phyloP scores from a whole-genome alignment of 2,797 vertebrate species.

The Chelonia mydas region DNA sequence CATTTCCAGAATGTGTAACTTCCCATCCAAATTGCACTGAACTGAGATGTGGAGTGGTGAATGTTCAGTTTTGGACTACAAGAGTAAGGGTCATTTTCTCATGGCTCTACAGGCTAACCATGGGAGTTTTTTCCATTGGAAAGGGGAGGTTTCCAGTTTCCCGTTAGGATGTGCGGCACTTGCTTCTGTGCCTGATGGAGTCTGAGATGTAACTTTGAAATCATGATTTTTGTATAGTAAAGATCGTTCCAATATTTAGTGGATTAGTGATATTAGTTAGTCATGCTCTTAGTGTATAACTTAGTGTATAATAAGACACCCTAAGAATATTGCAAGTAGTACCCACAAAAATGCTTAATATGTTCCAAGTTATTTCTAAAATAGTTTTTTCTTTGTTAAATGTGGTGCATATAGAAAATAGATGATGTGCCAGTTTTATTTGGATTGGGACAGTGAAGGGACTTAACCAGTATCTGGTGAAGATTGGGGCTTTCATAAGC shows the following conservation, averaged over 20 bases:
- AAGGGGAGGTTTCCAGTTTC: background rate
- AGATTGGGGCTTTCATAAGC: background rate
- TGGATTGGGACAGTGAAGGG: background rate
- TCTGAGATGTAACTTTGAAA: background rate
- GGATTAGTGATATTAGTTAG: fast-evolving
- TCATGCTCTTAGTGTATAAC: background rate
- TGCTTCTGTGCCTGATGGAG: background rate
- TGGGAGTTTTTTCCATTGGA: background rate
- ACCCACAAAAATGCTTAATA: background rate
- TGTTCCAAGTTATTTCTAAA: background rate
- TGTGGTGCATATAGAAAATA: background rate
- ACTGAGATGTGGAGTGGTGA: background rate
- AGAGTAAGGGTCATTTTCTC: background rate
- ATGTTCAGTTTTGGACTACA: background rate
- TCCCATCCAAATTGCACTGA: background rate
- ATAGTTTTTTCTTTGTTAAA: background rate
- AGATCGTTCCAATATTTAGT: background rate
- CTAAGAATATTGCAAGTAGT: background rate
- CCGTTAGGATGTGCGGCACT: background rate
- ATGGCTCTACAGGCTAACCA: background rate
- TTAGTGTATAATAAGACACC: background rate
- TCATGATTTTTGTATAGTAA: background rate
- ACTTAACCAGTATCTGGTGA: background rate
- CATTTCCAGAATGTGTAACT: background rate
- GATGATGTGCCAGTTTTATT: background rate